These are phyloP conservation scores for Aporophyla nigra DNA, from an alignment of 2,888 invertebrate species.

Conservation along the genomic window DNA sequence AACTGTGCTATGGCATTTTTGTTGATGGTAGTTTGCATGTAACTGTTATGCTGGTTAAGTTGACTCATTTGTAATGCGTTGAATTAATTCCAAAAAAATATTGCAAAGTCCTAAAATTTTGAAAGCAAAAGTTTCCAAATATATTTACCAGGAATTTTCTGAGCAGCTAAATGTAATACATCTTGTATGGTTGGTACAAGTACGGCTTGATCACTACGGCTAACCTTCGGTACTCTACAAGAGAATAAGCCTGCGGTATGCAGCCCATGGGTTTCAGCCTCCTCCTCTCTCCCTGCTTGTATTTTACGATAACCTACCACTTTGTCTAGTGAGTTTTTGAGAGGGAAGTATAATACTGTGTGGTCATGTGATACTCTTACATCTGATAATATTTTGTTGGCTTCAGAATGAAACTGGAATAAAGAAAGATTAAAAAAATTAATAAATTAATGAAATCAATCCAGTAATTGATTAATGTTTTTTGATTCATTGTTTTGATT, in stretches of 20 bases:
- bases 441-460: too few relatives aligned
- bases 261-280: constrained; percentile 78
- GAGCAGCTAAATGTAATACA: constrained; percentile 84
- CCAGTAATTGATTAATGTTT: too few relatives aligned
- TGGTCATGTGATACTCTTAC: constrained; percentile 89
- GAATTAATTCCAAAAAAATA: not conserved
- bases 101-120: constrained; percentile 13
- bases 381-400: constrained; percentile 88
- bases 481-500: too few relatives aligned
- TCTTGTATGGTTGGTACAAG: constrained; percentile 88
- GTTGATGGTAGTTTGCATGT: not conserved
- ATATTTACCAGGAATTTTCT: constrained; percentile 87
- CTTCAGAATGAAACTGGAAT: constrained; percentile 86
- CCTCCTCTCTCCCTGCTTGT: constrained; percentile 86
- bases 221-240: constrained; percentile 80
- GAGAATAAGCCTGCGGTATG: constrained; percentile 85
- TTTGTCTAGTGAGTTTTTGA: constrained; percentile 91
- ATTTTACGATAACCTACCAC: constrained; percentile 93
- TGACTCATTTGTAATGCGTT: not conserved
- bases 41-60: not conserved
- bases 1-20: not conserved
- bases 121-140: constrained; percentile 25
- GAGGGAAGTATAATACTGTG: constrained; percentile 92
- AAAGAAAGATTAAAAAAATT: constrained; percentile 8
- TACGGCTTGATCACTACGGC: constrained; percentile 86